Base-by-base conservation (phyloP, 2,113 vertebrate species). In the Catagonus wagneri region DNA sequence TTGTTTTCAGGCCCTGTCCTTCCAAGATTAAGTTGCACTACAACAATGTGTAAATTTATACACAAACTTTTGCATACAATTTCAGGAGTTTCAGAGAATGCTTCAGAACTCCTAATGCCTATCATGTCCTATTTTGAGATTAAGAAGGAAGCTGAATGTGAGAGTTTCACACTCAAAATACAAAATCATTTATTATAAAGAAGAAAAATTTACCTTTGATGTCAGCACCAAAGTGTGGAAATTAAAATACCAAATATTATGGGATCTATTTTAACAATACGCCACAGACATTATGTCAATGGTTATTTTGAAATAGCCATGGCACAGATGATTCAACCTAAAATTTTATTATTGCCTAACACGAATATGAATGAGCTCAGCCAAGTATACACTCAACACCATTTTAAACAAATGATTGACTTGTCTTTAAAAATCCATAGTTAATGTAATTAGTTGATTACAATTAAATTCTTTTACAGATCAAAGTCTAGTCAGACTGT, bases 351-450 rank as follows among this genome's bases (percentile, higher is more conserved):
- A 15, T 63, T 92, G 92, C 54, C 61, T 76, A 61, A 65, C 5
- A 94, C 19, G 22, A 88, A 56, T 78, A 66, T 66, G 56, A 86
- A 81, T 60, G 56, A 25, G 15, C 29, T 83, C 60, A 65, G 27
- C 54, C 54, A 83, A 69, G 58, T 58, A 75, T 22, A 52, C 17
- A 36, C 14, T 83, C 44, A 72, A 34, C 27, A 88, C 14, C 69
- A 72, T 89, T 94, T 71, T 63, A 78, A 88, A 83, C 13, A 78
- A 86, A 76, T 69, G 27, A 71, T 8, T 50, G 8, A 25, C 20
- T 94, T 91, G 52, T 60, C 32, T 89, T 71, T 34, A 85, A 85
- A 44, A 92, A 92, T 85, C 34, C 60, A 79, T 84, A 15, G 15
- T 79, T 78, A 65, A 69, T 71, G 68, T 88, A 71, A 19, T 76